phyloP scores from a whole-genome alignment of 1,140 invertebrate species.

The Ceratosolen fusciceps region DNA sequence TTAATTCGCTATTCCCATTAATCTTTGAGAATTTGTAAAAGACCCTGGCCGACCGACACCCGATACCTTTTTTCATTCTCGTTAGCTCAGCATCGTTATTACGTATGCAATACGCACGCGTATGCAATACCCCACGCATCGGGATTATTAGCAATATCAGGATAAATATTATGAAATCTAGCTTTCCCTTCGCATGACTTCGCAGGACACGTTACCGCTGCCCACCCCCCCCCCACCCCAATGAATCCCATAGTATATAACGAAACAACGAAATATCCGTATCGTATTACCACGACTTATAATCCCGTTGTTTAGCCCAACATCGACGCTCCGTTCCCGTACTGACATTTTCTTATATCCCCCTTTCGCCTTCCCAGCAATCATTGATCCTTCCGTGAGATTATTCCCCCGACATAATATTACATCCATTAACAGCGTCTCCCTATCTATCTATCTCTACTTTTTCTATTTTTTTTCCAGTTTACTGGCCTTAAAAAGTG shows the following conservation, averaged over 20 bases:
- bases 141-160: too few species aligned
- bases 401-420: neutral
- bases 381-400: neutral
- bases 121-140: too few species aligned
- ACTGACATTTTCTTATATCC: neutral
- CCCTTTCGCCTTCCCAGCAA: neutral
- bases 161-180: neutral
- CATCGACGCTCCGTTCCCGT: neutral
- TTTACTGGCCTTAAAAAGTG: too few species aligned
- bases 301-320: neutral
- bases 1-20: too few species aligned
- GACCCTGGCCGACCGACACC: too few species aligned
- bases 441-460: neutral
- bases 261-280: neutral
- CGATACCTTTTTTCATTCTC: too few species aligned
- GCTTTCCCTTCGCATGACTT: neutral
- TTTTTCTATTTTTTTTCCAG: neutral
- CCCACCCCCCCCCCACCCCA: too few species aligned
- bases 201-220: neutral
- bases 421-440: neutral
- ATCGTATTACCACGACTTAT: neutral
- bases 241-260: neutral
- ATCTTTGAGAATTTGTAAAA: too few species aligned
- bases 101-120: too few species aligned
- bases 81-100: too few species aligned